Percentiles rank a stretch among this genome's conserved stretches.
phyloP scores from a whole-genome alignment of 2,888 invertebrate genomes.

The Physocephala rufipes region DNA sequence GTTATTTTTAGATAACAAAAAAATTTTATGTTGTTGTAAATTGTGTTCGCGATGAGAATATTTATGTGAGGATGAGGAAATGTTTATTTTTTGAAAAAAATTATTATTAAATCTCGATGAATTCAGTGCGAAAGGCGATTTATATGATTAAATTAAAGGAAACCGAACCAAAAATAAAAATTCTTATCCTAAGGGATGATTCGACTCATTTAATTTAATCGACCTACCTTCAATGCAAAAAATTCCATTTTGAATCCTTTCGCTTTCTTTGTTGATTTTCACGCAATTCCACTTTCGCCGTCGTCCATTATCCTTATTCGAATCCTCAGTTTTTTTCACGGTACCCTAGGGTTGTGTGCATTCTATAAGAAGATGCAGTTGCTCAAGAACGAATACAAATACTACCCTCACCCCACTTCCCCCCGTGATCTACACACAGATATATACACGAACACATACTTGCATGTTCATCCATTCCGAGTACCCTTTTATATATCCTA shows the following conservation, averaged over 20 bases:
- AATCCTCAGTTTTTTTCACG: background rate
- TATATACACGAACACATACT: constrained; percentile 21
- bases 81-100: too few relatives aligned
- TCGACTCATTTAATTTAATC: too few relatives aligned
- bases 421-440: too few relatives aligned
- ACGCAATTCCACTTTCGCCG: constrained; percentile 20
- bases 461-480: background rate
- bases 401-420: too few relatives aligned
- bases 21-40: constrained; percentile 60
- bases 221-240: too few relatives aligned
- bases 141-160: background rate
- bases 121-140: background rate
- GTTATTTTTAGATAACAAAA: constrained; percentile 45
- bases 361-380: constrained; percentile 11
- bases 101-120: too few relatives aligned
- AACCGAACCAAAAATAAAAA: background rate
- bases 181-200: too few relatives aligned
- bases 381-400: constrained; percentile 13
- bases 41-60: constrained; percentile 52
- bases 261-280: constrained; percentile 24
- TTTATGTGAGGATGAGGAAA: too few relatives aligned
- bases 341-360: background rate
- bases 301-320: background rate
- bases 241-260: constrained; percentile 20
- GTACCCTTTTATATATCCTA: constrained; percentile 1